These are phyloP conservation scores for Pangasius macronema DNA, from an alignment of 2,797 vertebrate genomes.

Conservation along the genomic window DNA sequence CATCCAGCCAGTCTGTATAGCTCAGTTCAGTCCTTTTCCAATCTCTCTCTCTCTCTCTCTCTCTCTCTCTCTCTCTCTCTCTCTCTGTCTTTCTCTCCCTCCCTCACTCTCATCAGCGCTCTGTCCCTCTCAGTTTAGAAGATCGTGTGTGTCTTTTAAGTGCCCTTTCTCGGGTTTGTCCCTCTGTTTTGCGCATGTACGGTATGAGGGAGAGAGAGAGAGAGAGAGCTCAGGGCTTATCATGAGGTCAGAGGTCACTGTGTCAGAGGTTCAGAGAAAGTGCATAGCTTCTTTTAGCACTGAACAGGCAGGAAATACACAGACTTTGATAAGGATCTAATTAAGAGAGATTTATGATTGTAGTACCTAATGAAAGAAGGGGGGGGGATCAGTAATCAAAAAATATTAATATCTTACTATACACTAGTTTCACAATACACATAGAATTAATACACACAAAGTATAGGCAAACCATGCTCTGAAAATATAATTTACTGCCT, in stretches of 20 bases:
- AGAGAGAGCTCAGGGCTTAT: not conserved
- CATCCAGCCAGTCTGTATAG: too few species aligned
- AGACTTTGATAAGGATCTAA: not conserved
- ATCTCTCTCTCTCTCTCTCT: slow-evolving; percentile 15
- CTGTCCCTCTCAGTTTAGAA: not conserved
- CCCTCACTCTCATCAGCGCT: not conserved
- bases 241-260: not conserved
- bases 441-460: not conserved
- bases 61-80: slow-evolving; percentile 6
- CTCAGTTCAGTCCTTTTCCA: too few species aligned
- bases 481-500: not conserved
- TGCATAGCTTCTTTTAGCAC: not conserved
- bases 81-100: not conserved
- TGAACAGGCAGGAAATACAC: not conserved
- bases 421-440: not conserved
- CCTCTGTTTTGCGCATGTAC: slow-evolving; percentile 20
- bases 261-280: slow-evolving; percentile 7
- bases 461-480: not conserved
- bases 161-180: slow-evolving; percentile 32
- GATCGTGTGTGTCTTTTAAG: slow-evolving; percentile 38
- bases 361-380: not conserved
- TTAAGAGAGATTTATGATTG: not conserved
- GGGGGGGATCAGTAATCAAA: not conserved
- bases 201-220: not conserved
- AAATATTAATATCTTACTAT: not conserved